phyloP scores from a whole-genome alignment of 1,140 invertebrate genomes.

The Ditylenchus dipsaci region DNA sequence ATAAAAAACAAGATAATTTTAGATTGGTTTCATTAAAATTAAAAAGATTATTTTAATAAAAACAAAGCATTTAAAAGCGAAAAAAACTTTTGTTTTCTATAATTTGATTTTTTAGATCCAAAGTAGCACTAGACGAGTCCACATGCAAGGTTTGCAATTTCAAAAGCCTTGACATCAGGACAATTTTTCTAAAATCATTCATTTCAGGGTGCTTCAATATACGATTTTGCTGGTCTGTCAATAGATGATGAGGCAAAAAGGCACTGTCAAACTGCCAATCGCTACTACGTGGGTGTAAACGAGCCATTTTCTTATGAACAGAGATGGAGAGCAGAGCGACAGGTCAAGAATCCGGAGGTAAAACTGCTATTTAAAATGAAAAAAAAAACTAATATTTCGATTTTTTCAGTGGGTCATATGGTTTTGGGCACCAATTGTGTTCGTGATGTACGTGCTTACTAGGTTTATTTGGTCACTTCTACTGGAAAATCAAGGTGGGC shows the following conservation, averaged over 20 bases:
- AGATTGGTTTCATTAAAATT: no score
- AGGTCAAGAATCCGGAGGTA: constrained; percentile 34
- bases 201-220: constrained; percentile 22
- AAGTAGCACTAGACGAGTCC: constrained; percentile 30
- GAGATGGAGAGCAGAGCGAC: constrained; percentile 18
- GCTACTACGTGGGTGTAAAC: constrained; percentile 26
- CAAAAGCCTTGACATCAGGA: no score
- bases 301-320: constrained; percentile 32
- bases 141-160: constrained; percentile 9
- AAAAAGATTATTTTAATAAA: no score
- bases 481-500: constrained; percentile 24
- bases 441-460: constrained; percentile 31
- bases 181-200: not conserved
- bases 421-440: constrained; percentile 33
- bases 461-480: constrained; percentile 31
- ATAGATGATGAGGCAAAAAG: constrained; percentile 29
- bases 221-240: constrained; percentile 16
- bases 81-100: no score
- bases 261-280: constrained; percentile 27
- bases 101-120: constrained; percentile 20
- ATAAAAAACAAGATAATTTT: no score
- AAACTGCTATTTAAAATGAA: not conserved
- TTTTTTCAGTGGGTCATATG: constrained; percentile 29
- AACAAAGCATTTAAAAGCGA: no score
- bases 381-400: not conserved